phyloP scores from a whole-genome alignment of 2,113 vertebrate genomes.

The Carassius gibelio region DNA sequence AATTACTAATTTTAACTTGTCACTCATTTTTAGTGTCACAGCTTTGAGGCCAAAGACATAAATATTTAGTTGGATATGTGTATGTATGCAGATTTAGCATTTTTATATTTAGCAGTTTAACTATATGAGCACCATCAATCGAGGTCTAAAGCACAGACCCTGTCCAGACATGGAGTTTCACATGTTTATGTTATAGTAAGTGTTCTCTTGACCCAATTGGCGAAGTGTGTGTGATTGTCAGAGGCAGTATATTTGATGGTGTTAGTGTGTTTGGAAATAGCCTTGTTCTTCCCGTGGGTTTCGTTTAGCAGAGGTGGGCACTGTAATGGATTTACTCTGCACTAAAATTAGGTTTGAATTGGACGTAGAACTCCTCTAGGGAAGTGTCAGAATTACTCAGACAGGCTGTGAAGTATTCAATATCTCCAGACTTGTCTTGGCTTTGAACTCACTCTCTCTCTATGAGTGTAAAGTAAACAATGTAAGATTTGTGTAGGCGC shows the following conservation, averaged over 20 bases:
- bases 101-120: too few relatives aligned
- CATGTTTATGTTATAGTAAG: too few relatives aligned
- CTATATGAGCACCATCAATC: too few relatives aligned
- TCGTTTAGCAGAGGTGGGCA: slow-evolving; percentile 44
- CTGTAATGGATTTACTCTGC: background rate
- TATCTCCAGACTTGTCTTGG: background rate
- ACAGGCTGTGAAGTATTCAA: slow-evolving; percentile 23
- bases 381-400: slow-evolving; percentile 21
- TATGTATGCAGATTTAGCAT: background rate
- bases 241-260: background rate
- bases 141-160: too few relatives aligned
- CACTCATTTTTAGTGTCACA: background rate
- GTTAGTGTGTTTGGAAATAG: background rate
- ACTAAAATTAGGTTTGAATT: slow-evolving; percentile 21
- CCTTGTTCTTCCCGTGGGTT: slow-evolving; percentile 37
- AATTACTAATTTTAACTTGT: slow-evolving; percentile 53
- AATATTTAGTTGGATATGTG: slow-evolving; percentile 29
- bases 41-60: slow-evolving; percentile 24
- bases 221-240: too few relatives aligned
- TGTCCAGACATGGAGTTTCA: too few relatives aligned
- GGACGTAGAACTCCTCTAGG: background rate
- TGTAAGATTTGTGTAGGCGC: background rate
- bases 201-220: too few relatives aligned
- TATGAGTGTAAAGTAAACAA: background rate
- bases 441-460: slow-evolving; percentile 9